A percentile compares a stretch with the other conserved stretches of the same genome.
Evolutionary conservation across 1,140 invertebrate species (phyloP).

Genomic region (Diabrotica virgifera): DNA sequence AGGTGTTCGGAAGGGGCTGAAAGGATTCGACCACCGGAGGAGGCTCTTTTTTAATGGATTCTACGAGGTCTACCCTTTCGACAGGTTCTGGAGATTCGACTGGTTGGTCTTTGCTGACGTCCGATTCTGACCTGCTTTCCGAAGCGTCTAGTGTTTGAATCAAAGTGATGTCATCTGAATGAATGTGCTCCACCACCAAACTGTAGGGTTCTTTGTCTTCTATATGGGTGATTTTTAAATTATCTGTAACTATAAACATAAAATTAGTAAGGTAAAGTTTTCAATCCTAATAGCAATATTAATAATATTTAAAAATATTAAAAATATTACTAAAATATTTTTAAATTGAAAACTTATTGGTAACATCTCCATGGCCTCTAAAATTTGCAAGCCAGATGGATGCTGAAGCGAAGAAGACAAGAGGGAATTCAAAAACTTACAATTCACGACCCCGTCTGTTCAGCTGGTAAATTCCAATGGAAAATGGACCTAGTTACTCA

Average conservation of each 20-base stretch:
- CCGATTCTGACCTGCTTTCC: constrained; percentile 12
- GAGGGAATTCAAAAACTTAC: too few species aligned
- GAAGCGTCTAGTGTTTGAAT: background rate
- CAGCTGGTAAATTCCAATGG: too few species aligned
- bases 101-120: constrained; percentile 6
- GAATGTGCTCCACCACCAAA: constrained; percentile 5
- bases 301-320: too few species aligned
- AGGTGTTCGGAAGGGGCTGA: constrained; percentile 42
- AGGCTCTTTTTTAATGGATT: constrained; percentile 12
- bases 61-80: background rate
- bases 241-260: background rate
- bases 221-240: constrained; percentile 3
- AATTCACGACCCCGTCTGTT: too few species aligned
- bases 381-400: too few species aligned
- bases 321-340: too few species aligned
- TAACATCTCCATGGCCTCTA: too few species aligned
- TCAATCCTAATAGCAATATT: too few species aligned
- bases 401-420: too few species aligned
- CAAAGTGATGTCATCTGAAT: constrained; percentile 7
- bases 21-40: constrained; percentile 28
- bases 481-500: too few species aligned
- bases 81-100: background rate
- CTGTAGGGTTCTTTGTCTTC: constrained; percentile 6
- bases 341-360: too few species aligned
- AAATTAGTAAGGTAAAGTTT: too few species aligned